phyloP scores from a whole-genome alignment of 2,888 invertebrate genomes.

The Chelonus formosanus region DNA sequence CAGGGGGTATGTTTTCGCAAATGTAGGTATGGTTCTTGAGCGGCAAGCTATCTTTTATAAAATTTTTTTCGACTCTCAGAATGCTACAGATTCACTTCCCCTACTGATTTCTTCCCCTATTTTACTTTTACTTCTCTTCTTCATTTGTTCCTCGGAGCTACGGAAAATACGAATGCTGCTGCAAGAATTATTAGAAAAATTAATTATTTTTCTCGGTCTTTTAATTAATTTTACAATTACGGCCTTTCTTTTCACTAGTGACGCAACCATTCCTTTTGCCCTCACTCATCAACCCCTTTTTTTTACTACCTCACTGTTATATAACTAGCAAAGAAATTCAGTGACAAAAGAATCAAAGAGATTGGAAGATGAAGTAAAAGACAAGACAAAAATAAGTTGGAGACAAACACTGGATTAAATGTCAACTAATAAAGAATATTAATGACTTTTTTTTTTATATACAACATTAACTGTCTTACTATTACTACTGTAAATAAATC shows the following conservation, averaged over 20 bases:
- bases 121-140: conserved; percentile 3
- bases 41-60: conserved; percentile 54
- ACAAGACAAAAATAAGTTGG: too few species aligned
- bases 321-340: conserved; percentile 36
- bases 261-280: not conserved
- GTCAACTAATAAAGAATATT: not conserved
- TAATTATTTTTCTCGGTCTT: conserved; percentile 64
- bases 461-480: too few species aligned
- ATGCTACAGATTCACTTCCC: conserved; percentile 37
- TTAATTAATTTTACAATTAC: conserved; percentile 65
- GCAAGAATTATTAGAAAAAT: conserved; percentile 65
- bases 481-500: too few species aligned
- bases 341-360: conserved; percentile 26
- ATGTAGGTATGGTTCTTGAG: conserved; percentile 62
- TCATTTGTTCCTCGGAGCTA: not conserved
- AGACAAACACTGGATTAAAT: conserved; percentile 21
- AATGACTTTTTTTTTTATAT: not conserved
- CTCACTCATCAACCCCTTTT: not conserved
- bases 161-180: conserved; percentile 44
- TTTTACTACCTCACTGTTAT: too few species aligned
- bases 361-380: too few species aligned
- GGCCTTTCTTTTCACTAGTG: conserved; percentile 38
- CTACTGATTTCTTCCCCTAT: conserved; percentile 7
- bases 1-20: conserved; percentile 54
- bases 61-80: conserved; percentile 61